These are phyloP conservation scores for Phalacrocorax carbo DNA, from an alignment of 2,113 vertebrate genomes.

Conservation along the genomic window DNA sequence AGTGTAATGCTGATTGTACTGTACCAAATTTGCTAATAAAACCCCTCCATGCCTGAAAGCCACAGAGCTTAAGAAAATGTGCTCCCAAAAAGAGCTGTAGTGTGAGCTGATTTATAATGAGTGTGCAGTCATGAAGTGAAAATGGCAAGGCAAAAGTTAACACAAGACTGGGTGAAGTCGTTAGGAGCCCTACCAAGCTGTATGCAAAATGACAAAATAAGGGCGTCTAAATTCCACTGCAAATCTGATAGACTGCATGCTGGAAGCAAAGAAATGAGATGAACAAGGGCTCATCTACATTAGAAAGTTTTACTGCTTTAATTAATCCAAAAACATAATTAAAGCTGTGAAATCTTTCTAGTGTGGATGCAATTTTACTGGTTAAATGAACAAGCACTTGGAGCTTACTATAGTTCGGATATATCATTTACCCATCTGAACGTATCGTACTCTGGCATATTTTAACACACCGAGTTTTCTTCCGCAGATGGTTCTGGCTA, in stretches of 20 bases:
- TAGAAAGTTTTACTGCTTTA: constrained; percentile 49
- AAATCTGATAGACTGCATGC: background rate
- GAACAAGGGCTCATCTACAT: background rate
- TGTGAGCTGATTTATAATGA: background rate
- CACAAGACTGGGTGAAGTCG: background rate
- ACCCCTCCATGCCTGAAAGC: background rate
- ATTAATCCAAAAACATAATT: constrained; percentile 41
- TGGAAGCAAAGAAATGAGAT: constrained; percentile 20
- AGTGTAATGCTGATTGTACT: background rate
- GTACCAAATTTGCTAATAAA: background rate
- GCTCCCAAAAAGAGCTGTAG: background rate
- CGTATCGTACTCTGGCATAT: background rate
- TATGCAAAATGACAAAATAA: background rate
- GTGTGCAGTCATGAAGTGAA: background rate
- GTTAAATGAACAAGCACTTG: constrained; percentile 27
- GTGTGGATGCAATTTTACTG: background rate
- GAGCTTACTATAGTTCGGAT: background rate
- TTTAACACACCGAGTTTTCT: background rate
- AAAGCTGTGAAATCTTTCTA: constrained; percentile 35
- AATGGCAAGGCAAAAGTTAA: background rate
- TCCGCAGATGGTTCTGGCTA: background rate
- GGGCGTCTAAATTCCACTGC: background rate
- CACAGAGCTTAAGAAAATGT: background rate
- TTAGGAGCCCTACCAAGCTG: background rate
- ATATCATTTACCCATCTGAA: background rate